Base-by-base conservation (phyloP, 2,113 vertebrate species). In the Tinamus guttatus region DNA sequence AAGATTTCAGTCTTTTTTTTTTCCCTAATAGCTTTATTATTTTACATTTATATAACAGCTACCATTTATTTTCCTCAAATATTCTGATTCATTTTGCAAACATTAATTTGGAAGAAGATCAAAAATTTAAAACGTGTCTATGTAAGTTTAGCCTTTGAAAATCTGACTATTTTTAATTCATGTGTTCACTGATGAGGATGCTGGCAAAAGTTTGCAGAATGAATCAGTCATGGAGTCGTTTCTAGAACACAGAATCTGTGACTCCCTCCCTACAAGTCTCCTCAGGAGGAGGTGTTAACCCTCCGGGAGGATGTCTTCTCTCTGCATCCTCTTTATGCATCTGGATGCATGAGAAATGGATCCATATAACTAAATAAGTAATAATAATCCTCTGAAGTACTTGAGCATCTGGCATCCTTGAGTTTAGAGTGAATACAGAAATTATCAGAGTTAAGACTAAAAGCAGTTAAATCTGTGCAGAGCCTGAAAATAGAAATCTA, bases 401-500 rank as follows among this genome's bases (percentile, higher is more conserved):
- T 90, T 83, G 60, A 88, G 62, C 79, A 90, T 90, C 69, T 95
- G 88, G 32, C 7, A 52, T 74, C 34, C 32, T 93, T 81, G 9
- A 81, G 64, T 92, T 81, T 64, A 90, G 82, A 81, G 28, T 62
- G 22, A 32, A 51, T 34, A n/a, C 32, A 60, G 69, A 86, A 94
- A 94, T 90, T 38, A 58, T 87, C 56, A 67, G 45, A 38, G 52
- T 45, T 74, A 56, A 81, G 93, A 52, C 64, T 89, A 70, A 84
- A 63, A 78, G 92, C 41, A 77, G 28, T 54, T 91, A 79, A 75
- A 87, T 76, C 85, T 95, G n/a, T 79, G n/a, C 52, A 79, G 90
- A 95, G 21, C 21, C 69, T 56, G 10, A 75, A 85, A 94, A 80
- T 56, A 93, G 80, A 93, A 54, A 67, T 78, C 47, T 80, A 87